Evolutionary conservation across 2,888 invertebrate species (phyloP).

Genomic region (Colostygia pectinataria): DNA sequence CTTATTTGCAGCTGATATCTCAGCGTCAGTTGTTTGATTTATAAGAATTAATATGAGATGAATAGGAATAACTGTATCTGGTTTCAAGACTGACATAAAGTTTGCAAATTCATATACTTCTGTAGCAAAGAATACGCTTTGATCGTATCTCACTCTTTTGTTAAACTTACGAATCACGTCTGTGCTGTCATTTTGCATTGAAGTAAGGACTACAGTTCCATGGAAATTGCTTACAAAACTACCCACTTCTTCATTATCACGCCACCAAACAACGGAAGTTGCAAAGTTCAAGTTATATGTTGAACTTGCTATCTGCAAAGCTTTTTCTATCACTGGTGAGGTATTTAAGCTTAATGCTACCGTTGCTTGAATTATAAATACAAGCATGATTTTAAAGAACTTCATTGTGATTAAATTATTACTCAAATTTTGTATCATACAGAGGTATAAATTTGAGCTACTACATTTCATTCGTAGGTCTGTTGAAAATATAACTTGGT

Average conservation of each 20-base stretch:
- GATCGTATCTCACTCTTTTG: conserved; percentile 39
- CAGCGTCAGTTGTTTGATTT: conserved; percentile 25
- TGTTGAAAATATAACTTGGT: no score
- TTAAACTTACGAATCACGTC: conserved; percentile 28
- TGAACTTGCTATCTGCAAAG: conserved; percentile 43
- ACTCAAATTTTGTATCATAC: no score
- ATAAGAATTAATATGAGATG: conserved; percentile 47
- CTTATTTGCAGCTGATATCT: conserved; percentile 40
- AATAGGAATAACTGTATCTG: conserved; percentile 41
- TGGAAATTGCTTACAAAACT: conserved; percentile 42
- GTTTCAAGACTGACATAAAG: conserved; percentile 41
- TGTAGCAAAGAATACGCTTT: conserved; percentile 51
- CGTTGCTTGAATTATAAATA: not conserved
- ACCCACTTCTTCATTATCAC: conserved; percentile 33
- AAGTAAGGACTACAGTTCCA: conserved; percentile 41
- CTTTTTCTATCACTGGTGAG: conserved; percentile 35
- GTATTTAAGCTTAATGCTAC: not conserved
- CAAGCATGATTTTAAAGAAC: not conserved
- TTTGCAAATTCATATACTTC: conserved; percentile 42
- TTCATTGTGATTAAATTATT: not conserved
- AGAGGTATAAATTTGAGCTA: no score
- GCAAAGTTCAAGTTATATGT: conserved; percentile 39
- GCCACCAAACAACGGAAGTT: conserved; percentile 49
- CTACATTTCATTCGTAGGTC: no score
- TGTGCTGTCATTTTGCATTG: conserved; percentile 31